Base-by-base conservation (phyloP, 2,113 vertebrate genomes). In the Zeus faber region DNA sequence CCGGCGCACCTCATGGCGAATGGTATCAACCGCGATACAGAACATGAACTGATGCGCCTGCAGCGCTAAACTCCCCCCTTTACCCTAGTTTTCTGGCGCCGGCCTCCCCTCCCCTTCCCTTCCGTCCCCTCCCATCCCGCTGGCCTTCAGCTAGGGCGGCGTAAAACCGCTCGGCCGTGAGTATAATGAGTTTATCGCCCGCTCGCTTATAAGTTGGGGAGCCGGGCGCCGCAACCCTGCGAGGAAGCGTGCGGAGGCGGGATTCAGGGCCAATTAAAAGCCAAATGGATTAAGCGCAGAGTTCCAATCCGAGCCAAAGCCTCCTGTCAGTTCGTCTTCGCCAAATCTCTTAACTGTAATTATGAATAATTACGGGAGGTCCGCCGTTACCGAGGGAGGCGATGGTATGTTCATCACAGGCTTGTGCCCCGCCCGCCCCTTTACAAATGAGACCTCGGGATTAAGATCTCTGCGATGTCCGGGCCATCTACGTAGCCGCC, bases 341-440 rank as follows among this genome's bases (percentile, higher is more conserved):
- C 70, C 76, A 77, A 74, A 77, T 83, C 67, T 57, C 69, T 17
- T 50, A 58, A 70, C 72, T 52, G 64, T 80, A 78, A 87, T 88
- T 81, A 80, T 77, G 76, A 81, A 82, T 82, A 87, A 86, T 80
- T 79, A 68, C 35, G 13, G 56, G 74, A 65, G 16, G 16, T 5
- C 18, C 40, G 69, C 49, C 35, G 35, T 45, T 44, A 50, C 55
- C 49, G 33, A 62, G 63, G 65, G 62, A 61, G 61, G 54, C 70
- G 69, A 58, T 77, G 82, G 73, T 82, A 74, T 74, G 79, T 86
- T 85, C 82, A 88, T 88, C 82, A 84, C 81, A 79, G 62, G 83
- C 79, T 82, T 82, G 77, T 80, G 13, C 27, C 27, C 27, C 27
- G 27, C 27, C 27, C 7, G 4, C 67, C 79, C 74, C 69, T 75